Base-by-base conservation (phyloP, 1,140 invertebrate species). In the Pseudomyrmex gracilis region DNA sequence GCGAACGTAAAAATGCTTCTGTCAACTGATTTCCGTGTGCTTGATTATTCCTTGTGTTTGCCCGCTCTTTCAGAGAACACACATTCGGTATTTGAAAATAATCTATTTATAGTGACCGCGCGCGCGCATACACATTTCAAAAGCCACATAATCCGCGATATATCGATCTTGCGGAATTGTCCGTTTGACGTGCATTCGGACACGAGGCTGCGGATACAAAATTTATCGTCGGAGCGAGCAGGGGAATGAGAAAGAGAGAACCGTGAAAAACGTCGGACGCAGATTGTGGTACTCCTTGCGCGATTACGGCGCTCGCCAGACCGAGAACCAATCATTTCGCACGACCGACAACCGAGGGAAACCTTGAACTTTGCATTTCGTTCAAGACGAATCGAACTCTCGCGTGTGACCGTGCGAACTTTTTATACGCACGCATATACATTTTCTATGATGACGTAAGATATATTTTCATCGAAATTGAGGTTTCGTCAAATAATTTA, bases 321-420 rank as follows among this genome's bases (percentile, higher is more conserved):
- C 85, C 86, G 82, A 87, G 67, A 87, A 86, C 74, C 70, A 87
- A 88, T 88, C 82, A 88, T 85, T 85, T 88, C 64, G 86, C 82
- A 70, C 73, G 82, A 88, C 68, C 64, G 70, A 17, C 82, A 66
- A 87, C 74, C 85, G 74, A 63, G 70, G 45, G 58, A 67, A 88
- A 87, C 82, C 86, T 88, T 88, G 86, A 88, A 88, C 85, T 80
- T 73, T 74, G 70, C 70, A 80, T 80, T 76, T 84, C 82, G 22
- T 34, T 24, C 45, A 66, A 70, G 57, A 74, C 60, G 47, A 77
- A 53, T 77, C 58, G 68, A 80, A 87, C 83, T 83, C 84, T 60
- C 58, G 58, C 77, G 66, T 60, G 55, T 20, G 43, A 43, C 47
- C 13, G 34, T 24, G 24, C 63, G 45, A 64, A 58, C 55, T 49